Evolutionary conservation across 1,140 invertebrate genomes (phyloP), one percentile per base, ranked within the genome.

Genomic region (Bursaphelenchus mucronatus): DNA sequence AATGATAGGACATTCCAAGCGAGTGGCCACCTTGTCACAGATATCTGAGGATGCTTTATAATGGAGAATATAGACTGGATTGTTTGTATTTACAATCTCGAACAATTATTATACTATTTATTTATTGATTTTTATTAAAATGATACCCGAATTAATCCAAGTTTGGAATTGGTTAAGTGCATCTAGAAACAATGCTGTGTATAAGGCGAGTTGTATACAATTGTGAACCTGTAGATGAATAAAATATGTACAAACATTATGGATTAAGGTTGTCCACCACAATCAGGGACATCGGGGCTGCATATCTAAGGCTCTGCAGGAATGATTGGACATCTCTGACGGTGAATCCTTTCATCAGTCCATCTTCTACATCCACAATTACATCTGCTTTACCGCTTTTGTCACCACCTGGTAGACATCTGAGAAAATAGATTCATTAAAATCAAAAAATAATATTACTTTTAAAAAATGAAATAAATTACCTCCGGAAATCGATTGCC

Each of bases 201-300:
- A 5, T 30, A 30, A 30, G 30, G 30, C 30, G 5, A 30, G 30
- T 30, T 30, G 5, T 30, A 30, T 30, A 30, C 30, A 30, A 30
- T 30, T 30, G 30, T 30, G 30, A 30, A 30, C 30, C 30, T 30
- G 30, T 30, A 30, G 30, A 49, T 6, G 45, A 19, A 49, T 6
- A n/a, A 41, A 57, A 57, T 13, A 41, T 13, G 7, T n/a, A 2
- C 1, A 30, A 55, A n/a, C 1, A 55, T 59, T 54, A 63, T 46
- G 73, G 39, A 56, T 69, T 59, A 40, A 72, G 63, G 51, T 73
- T 76, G 56, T 73, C 71, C 19, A 73, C 73, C 21, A 73, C 73
- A 51, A 73, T 73, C 11, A 74, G 51, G 19, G 66, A 70, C 40
- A 70, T 73, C 5, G 72, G 63, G n/a, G 68, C 59, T 21, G 68